These are phyloP conservation scores for Watsonalla cultraria DNA, from an alignment of 2,888 invertebrate species.

Conservation along the genomic window DNA sequence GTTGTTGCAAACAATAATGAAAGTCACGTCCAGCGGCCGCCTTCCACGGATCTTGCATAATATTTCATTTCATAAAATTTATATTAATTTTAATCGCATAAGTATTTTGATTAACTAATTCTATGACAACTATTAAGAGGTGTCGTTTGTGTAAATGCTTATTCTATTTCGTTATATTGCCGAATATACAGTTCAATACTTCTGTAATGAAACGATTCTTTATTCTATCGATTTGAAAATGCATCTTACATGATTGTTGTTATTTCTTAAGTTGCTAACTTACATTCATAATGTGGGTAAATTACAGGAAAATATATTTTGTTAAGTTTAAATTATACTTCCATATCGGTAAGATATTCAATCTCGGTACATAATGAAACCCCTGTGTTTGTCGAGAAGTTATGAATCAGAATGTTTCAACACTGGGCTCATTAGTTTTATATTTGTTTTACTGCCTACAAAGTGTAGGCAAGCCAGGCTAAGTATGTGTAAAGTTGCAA, in stretches of 20 bases:
- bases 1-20: constrained; percentile 2
- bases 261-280: no score
- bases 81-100: background rate
- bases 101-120: background rate
- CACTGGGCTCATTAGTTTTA: no score
- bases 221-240: no score
- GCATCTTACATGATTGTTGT: no score
- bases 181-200: background rate
- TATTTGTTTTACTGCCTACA: background rate
- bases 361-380: no score
- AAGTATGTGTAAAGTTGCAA: background rate
- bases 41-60: background rate
- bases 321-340: no score
- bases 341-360: no score
- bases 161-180: background rate
- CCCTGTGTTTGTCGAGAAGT: no score
- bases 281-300: no score
- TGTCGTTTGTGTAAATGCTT: background rate
- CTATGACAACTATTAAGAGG: background rate
- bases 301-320: no score
- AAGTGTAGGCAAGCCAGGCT: background rate
- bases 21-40: background rate
- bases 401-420: no score
- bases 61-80: background rate
- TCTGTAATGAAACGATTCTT: background rate